Percentiles rank a stretch among this genome's conserved stretches.
These are phyloP conservation scores for Sebastiscus albofasciatus DNA, from an alignment of 2,797 vertebrate species.

Conservation along the genomic window DNA sequence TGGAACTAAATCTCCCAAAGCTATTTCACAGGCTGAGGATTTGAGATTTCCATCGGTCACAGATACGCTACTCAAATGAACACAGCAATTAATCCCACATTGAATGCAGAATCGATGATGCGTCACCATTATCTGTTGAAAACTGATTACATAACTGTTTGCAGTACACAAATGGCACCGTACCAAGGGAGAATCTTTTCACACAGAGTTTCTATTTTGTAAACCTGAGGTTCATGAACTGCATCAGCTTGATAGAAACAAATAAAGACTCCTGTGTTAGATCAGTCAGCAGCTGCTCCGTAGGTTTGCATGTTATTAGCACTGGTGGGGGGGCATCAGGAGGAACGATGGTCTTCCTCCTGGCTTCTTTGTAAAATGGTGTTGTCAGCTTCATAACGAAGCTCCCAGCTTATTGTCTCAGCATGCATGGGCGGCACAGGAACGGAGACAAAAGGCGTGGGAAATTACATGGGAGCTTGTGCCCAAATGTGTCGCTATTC, in stretches of 20 bases:
- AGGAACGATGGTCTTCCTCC: conserved; percentile 42
- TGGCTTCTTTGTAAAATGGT: conserved; percentile 55
- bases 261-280: conserved; percentile 23
- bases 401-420: conserved; percentile 74
- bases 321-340: background rate
- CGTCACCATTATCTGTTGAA: conserved; percentile 55
- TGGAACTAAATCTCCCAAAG: conserved; percentile 40
- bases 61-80: conserved; percentile 56
- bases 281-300: conserved; percentile 40
- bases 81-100: conserved; percentile 53
- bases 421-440: conserved; percentile 70
- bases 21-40: conserved; percentile 22
- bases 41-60: conserved; percentile 60
- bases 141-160: conserved; percentile 57
- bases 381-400: conserved; percentile 70
- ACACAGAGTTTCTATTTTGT: conserved; percentile 32
- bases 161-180: conserved; percentile 3
- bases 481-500: conserved; percentile 75
- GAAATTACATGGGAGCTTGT: conserved; percentile 75
- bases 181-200: conserved; percentile 17
- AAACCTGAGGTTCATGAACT: conserved; percentile 40
- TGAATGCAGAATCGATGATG: conserved; percentile 49
- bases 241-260: conserved; percentile 21
- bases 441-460: conserved; percentile 76
- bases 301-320: conserved; percentile 21